Evolutionary conservation across 2,797 vertebrate genomes (phyloP), one percentile per base, ranked within the genome.

Genomic region (Pantherophis vulpinus): DNA sequence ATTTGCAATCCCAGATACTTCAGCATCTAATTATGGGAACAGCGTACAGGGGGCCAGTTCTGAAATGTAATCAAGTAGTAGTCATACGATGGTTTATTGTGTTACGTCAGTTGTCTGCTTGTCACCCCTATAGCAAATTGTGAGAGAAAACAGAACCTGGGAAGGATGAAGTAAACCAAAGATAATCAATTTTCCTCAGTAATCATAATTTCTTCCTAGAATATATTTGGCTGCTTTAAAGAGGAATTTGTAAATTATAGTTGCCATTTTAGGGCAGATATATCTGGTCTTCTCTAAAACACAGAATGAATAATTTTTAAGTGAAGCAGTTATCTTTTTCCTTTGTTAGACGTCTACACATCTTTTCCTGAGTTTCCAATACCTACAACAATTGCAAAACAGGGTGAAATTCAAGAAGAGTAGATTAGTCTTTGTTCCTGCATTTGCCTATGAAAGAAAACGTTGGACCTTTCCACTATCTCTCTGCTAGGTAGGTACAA

Each of bases 1-100:
- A 96, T 96, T 96, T 95, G 94, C 92, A 94, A 89, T 51, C 87
- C 93, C 95, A 95, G 96, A 96, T 59, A 95, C 92, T 93, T 86
- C 51, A 91, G 94, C 89, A 56, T 93, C 93, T 90, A 93, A 89
- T 95, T 93, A 95, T 93, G 94, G 92, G 93, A 92, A 86, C 89
- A 88, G 59, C 79, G 79, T 13, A 0, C 29, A 0, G 79, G 93
- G 94, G 94, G 66, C 2, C 88, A 91, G 93, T 93, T 95, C 83
- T 83, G 29, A 20, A 91, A 32, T 32, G 27, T 13, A 95, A 94
- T 92, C 94, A 95, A 79, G 88, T 91, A 91, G 74, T 92, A 95
- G 91, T 61, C 89, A 94, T 0, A 0, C 4, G 59, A 93, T 86
- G 18, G 29, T 3, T 97, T 51, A 96, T 93, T 96, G 95, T 79